Evolutionary conservation across 2,888 invertebrate genomes (phyloP).

Genomic region (Cheilosia variabilis): DNA sequence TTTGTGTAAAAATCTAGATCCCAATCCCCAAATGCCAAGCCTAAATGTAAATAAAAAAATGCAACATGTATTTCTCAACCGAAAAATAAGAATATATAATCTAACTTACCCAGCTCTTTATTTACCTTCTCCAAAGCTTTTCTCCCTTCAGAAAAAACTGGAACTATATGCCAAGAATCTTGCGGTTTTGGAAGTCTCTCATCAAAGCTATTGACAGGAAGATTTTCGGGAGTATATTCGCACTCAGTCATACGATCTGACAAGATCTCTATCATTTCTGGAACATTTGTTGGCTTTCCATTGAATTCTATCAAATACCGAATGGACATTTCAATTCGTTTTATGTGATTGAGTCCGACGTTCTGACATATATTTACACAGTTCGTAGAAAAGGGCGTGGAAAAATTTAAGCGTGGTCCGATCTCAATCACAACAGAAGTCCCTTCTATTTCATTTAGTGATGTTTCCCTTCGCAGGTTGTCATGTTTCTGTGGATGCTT

Average conservation of each 20-base stretch:
- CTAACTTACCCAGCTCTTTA: conserved; percentile 87
- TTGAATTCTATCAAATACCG: conserved; percentile 88
- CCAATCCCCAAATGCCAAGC: conserved; percentile 96
- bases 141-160: conserved; percentile 90
- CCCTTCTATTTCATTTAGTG: conserved; percentile 81
- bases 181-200: conserved; percentile 88
- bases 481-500: conserved; percentile 88
- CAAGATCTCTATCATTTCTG: conserved; percentile 85
- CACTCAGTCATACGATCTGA: conserved; percentile 98
- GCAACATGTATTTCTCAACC: not conserved
- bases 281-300: conserved; percentile 33
- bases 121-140: conserved; percentile 93
- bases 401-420: conserved; percentile 97
- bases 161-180: conserved; percentile 92
- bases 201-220: conserved; percentile 87
- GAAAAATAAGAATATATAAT: not conserved
- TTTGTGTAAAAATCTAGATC: conserved; percentile 96
- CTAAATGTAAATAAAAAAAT: conserved; percentile 80
- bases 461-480: conserved; percentile 82
- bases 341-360: conserved; percentile 90
- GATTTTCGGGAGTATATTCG: conserved; percentile 88
- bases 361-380: conserved; percentile 97
- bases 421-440: conserved; percentile 89
- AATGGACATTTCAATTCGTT: conserved; percentile 92
- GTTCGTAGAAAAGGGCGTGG: conserved; percentile 97